These are phyloP conservation scores for Drosophila pseudotalamancana DNA, from an alignment of 2,888 invertebrate species.

Conservation along the genomic window DNA sequence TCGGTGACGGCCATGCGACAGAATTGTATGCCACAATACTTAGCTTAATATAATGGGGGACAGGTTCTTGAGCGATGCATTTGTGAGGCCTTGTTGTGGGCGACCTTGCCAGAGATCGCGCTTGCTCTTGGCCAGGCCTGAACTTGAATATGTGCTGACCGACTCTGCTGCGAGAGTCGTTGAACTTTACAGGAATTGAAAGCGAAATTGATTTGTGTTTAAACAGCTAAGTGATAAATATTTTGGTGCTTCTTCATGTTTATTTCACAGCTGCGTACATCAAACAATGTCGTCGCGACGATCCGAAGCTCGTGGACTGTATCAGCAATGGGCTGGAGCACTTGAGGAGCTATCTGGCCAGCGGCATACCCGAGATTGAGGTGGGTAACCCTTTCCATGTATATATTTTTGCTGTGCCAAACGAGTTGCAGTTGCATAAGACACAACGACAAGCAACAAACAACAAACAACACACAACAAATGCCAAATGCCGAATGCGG, in stretches of 20 bases:
- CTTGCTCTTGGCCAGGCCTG: slow-evolving; percentile 32
- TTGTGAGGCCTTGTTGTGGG: slow-evolving; percentile 22
- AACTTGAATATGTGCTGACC: slow-evolving; percentile 34
- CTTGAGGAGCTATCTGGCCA: slow-evolving; percentile 86
- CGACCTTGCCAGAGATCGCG: slow-evolving; percentile 48
- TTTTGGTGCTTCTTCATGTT: slow-evolving; percentile 16
- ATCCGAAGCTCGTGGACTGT: slow-evolving; percentile 87
- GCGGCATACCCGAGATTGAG: slow-evolving; percentile 88
- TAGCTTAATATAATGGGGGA: neutral
- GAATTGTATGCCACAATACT: slow-evolving; percentile 28
- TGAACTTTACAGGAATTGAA: slow-evolving; percentile 61
- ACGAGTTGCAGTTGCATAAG: slow-evolving; percentile 60
- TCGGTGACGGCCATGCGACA: slow-evolving; percentile 34
- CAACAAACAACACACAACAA: too few relatives aligned
- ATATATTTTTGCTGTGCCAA: slow-evolving; percentile 29
- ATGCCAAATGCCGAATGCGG: slow-evolving; percentile 27
- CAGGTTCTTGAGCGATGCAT: slow-evolving; percentile 50
- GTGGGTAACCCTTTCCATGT: slow-evolving; percentile 62
- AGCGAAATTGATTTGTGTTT: slow-evolving; percentile 26
- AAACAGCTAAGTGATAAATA: slow-evolving; percentile 26
- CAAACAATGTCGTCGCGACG: slow-evolving; percentile 88
- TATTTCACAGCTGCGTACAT: slow-evolving; percentile 85
- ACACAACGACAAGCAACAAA: too few relatives aligned
- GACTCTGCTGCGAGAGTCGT: slow-evolving; percentile 52
- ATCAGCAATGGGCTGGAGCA: slow-evolving; percentile 86